These are phyloP conservation scores for Cyprinodon diabolis DNA, from an alignment of 2,797 vertebrate genomes.

Conservation along the genomic window DNA sequence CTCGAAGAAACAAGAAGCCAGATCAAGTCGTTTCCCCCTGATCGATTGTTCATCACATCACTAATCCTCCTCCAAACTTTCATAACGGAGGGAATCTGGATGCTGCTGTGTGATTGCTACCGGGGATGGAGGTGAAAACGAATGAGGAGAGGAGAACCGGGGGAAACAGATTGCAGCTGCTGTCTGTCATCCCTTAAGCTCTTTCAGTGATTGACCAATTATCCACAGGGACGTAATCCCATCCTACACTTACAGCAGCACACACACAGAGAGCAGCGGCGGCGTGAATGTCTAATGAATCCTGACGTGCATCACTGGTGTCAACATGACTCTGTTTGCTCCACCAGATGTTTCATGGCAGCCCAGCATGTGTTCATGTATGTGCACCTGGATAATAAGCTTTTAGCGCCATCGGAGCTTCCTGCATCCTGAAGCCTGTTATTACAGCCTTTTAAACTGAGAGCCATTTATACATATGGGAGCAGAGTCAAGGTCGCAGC, in stretches of 20 bases:
- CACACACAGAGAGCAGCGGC: neutral
- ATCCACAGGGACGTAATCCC: conserved; percentile 32
- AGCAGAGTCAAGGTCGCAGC: too few species aligned
- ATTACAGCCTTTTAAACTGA: neutral
- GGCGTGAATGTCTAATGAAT: neutral
- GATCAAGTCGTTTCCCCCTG: neutral
- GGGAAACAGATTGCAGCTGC: conserved; percentile 2
- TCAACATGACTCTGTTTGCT: neutral
- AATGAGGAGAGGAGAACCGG: neutral
- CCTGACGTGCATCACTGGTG: conserved; percentile 2
- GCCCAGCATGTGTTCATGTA: neutral
- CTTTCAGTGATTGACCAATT: conserved; percentile 20
- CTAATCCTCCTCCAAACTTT: neutral
- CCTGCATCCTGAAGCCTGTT: neutral
- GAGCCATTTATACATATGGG: neutral
- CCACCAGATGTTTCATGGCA: neutral
- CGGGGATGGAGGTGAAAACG: neutral
- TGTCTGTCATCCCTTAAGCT: conserved; percentile 22
- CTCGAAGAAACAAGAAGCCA: neutral
- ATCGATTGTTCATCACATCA: neutral
- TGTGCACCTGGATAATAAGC: neutral
- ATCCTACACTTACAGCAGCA: conserved; percentile 1
- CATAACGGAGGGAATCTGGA: neutral
- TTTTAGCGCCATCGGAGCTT: neutral
- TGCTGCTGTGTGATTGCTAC: neutral